phyloP scores from a whole-genome alignment of 1,140 invertebrate species.

The Sycophila sp. region DNA sequence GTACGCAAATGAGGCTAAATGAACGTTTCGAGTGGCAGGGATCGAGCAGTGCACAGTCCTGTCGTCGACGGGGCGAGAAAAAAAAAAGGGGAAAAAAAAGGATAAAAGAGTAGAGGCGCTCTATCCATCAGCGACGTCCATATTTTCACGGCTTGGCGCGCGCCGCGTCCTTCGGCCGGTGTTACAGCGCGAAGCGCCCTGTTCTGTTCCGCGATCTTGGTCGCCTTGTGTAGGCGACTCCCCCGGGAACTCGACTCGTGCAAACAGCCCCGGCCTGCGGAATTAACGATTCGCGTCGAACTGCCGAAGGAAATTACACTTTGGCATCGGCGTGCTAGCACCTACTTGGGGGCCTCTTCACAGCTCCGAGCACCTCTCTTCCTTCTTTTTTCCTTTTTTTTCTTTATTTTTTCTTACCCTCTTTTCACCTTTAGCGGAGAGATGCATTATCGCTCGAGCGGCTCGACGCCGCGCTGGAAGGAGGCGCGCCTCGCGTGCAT shows the following conservation, averaged over 20 bases:
- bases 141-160: constrained; percentile 18
- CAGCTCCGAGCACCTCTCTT: too few species aligned
- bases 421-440: too few species aligned
- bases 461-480: too few species aligned
- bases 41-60: too few species aligned
- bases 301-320: constrained; percentile 14
- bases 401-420: neutral
- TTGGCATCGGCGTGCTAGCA: neutral
- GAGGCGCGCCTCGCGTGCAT: neutral
- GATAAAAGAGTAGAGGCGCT: too few species aligned
- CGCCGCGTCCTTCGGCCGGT: neutral
- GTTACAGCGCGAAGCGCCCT: too few species aligned
- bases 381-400: neutral
- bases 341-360: neutral
- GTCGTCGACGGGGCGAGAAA: neutral
- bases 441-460: too few species aligned
- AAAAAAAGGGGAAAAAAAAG: neutral
- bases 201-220: neutral
- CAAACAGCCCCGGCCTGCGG: constrained; percentile 8
- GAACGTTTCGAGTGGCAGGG: neutral
- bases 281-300: constrained; percentile 33
- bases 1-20: constrained; percentile 16
- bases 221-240: neutral
- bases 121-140: too few species aligned
- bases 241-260: neutral